Evolutionary conservation across 2,797 vertebrate genomes (phyloP).

Genomic region (Acrossocheilus wenchowensis): DNA sequence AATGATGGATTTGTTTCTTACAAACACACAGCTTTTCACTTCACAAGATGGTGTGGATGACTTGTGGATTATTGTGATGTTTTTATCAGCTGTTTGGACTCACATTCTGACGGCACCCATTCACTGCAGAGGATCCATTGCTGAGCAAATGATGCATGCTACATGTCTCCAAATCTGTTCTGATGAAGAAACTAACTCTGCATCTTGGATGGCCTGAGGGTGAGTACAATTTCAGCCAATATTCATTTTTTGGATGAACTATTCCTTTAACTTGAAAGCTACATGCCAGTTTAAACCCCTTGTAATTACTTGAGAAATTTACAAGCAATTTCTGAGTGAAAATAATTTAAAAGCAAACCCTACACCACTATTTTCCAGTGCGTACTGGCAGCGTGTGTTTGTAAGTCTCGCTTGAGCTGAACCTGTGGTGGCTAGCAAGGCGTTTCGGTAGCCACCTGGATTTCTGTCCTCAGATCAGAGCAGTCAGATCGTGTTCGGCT

Average conservation of each 20-base stretch:
- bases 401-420: conserved; percentile 50
- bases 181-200: not conserved
- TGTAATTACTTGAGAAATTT: not conserved
- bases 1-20: not conserved
- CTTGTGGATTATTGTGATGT: not conserved
- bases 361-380: not conserved
- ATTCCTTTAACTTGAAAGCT: not conserved
- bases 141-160: not conserved
- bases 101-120: not conserved
- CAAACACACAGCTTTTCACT: not conserved
- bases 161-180: not conserved
- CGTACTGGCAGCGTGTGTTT: not conserved
- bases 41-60: not conserved
- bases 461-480: conserved; percentile 59
- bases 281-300: not conserved
- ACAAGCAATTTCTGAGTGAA: not conserved
- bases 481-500: conserved; percentile 60
- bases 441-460: conserved; percentile 56
- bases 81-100: not conserved
- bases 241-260: not conserved
- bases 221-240: not conserved
- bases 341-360: not conserved
- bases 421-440: conserved; percentile 48
- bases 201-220: not conserved
- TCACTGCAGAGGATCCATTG: not conserved